phyloP scores from a whole-genome alignment of 2,113 vertebrate species.

The Merops nubicus region DNA sequence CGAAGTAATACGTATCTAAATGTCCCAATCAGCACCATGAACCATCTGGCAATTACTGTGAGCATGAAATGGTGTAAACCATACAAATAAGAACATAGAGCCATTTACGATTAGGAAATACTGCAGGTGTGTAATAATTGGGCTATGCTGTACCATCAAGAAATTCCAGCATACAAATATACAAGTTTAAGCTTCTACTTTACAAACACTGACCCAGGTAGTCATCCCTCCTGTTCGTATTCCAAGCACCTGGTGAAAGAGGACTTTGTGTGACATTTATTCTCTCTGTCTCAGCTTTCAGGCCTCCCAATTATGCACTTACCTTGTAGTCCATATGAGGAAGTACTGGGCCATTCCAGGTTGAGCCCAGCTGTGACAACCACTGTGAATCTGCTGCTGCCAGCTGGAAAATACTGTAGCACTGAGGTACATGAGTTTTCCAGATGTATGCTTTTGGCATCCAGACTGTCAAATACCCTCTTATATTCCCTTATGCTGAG shows the following conservation, averaged over 20 bases:
- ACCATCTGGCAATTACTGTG: neutral
- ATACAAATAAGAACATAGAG: neutral
- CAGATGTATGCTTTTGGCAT: neutral
- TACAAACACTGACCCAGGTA: neutral
- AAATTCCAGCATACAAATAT: neutral
- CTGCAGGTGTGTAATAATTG: neutral
- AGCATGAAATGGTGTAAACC: neutral
- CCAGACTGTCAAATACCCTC: neutral
- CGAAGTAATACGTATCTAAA: neutral
- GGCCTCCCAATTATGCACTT: neutral
- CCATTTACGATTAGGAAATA: neutral
- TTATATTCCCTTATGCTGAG: neutral
- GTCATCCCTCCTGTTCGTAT: neutral
- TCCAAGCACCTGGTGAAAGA: neutral
- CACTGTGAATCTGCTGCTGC: neutral
- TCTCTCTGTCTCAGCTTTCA: neutral
- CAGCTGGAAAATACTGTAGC: neutral
- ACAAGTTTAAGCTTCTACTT: neutral
- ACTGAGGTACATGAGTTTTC: neutral
- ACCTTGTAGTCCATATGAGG: neutral
- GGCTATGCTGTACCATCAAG: neutral
- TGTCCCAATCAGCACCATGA: neutral
- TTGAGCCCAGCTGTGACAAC: neutral
- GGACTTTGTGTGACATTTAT: neutral
- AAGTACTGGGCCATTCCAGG: neutral